A percentile compares a stretch with the other conserved stretches of the same genome.
phyloP scores from a whole-genome alignment of 30 jellyfish, hydroid and myxozoan species.

The Phacellophora camtschatica region DNA sequence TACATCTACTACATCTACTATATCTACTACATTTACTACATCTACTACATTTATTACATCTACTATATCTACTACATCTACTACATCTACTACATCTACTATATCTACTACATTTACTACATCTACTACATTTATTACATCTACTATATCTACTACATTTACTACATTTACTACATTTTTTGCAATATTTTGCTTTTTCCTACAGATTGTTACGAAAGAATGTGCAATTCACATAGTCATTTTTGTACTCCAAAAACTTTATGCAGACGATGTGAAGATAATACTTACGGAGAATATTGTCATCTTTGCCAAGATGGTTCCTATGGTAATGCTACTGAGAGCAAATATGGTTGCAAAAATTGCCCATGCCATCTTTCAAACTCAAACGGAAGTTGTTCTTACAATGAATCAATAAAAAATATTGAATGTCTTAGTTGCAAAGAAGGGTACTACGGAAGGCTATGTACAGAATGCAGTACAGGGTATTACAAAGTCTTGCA shows the following conservation, averaged over 20 bases:
- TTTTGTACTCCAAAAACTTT: neutral
- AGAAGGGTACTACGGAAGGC: constrained; percentile 37
- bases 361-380: constrained; percentile 52
- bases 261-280: constrained; percentile 35
- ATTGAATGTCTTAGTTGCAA: constrained; percentile 34
- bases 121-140: too few species aligned
- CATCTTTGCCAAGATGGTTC: constrained; percentile 44
- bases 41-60: too few species aligned
- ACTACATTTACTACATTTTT: too few species aligned
- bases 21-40: too few species aligned
- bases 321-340: constrained; percentile 66
- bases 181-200: neutral
- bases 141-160: too few species aligned
- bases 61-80: too few species aligned
- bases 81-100: too few species aligned
- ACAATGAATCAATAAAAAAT: neutral
- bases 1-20: too few species aligned
- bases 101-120: too few species aligned
- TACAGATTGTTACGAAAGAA: constrained; percentile 52
- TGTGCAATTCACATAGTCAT: constrained; percentile 37
- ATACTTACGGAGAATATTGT: constrained; percentile 57
- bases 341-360: constrained; percentile 55
- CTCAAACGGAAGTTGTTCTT: constrained; percentile 42
- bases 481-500: constrained; percentile 19
- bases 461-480: constrained; percentile 12